Evolutionary conservation across 1,140 invertebrate genomes (phyloP).

Genomic region (Diachasma alloeum): DNA sequence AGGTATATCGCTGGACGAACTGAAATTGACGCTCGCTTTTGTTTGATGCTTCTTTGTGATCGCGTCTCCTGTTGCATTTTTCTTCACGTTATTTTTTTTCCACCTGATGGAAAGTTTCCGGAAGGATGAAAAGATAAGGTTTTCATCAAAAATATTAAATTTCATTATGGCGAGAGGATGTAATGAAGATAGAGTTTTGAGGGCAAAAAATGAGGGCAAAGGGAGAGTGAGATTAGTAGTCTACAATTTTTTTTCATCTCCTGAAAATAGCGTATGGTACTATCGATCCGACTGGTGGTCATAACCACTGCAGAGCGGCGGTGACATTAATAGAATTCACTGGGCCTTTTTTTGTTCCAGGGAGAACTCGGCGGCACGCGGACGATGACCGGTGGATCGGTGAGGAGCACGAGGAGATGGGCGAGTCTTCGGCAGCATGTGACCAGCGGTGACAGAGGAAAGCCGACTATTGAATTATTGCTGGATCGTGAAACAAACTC

Average conservation of each 20-base stretch:
- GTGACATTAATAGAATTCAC: neutral
- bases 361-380: conserved; percentile 41
- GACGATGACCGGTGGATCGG: conserved; percentile 43
- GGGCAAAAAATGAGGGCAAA: neutral
- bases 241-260: neutral
- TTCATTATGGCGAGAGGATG: neutral
- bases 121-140: neutral
- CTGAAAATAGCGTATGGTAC: neutral
- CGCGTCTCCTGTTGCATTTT: neutral
- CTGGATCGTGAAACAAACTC: conserved; percentile 53
- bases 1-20: neutral
- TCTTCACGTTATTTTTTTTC: neutral
- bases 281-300: neutral
- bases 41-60: neutral
- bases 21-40: neutral
- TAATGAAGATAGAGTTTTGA: neutral
- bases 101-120: neutral
- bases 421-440: conserved; percentile 63
- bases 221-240: neutral
- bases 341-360: conserved; percentile 32
- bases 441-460: conserved; percentile 43
- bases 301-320: neutral
- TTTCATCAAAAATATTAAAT: neutral
- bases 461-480: conserved; percentile 49
- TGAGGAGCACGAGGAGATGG: conserved; percentile 59